These are phyloP conservation scores for Drosophila eugracilis DNA, from an alignment of 1,140 invertebrate genomes.

Conservation along the genomic window DNA sequence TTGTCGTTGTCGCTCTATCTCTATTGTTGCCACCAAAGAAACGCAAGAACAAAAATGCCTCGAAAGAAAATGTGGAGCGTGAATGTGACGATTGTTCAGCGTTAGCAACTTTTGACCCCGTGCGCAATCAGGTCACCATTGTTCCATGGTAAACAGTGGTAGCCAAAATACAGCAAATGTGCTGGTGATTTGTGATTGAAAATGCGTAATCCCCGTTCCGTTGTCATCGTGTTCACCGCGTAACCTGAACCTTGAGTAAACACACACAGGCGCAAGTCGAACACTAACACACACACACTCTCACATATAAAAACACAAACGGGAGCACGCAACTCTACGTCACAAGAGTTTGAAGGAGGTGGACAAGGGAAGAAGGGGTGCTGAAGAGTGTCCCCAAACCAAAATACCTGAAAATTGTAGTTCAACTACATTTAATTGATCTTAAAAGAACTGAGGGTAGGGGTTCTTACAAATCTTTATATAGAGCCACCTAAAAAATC, in stretches of 20 bases:
- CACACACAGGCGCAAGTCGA: constrained; percentile 47
- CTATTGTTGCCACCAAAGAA: constrained; percentile 40
- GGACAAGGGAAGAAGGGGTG: neutral
- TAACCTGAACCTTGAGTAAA: constrained; percentile 82
- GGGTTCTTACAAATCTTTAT: constrained; percentile 24
- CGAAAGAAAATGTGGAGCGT: constrained; percentile 66
- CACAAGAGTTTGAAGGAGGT: constrained; percentile 36
- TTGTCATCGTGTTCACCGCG: constrained; percentile 48
- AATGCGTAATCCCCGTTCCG: constrained; percentile 70
- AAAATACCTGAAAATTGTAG: constrained; percentile 30
- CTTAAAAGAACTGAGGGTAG: constrained; percentile 5
- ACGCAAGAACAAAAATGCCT: constrained; percentile 62
- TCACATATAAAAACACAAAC: constrained; percentile 3
- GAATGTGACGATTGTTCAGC: constrained; percentile 44
- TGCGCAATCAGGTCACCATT: constrained; percentile 73
- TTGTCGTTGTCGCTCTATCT: constrained; percentile 34
- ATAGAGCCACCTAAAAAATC: constrained; percentile 69
- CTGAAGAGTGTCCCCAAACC: constrained; percentile 2
- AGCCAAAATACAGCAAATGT: constrained; percentile 11
- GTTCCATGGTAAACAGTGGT: constrained; percentile 40
- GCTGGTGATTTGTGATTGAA: constrained; percentile 59
- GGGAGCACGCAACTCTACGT: constrained; percentile 66
- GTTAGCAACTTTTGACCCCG: constrained; percentile 75
- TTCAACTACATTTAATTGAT: constrained; percentile 50
- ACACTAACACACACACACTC: constrained; percentile 24